Evolutionary conservation across 92 coral and sea anemone genomes (phyloP), one percentile per base, ranked within the genome.

Genomic region (Phenganax marumi): DNA sequence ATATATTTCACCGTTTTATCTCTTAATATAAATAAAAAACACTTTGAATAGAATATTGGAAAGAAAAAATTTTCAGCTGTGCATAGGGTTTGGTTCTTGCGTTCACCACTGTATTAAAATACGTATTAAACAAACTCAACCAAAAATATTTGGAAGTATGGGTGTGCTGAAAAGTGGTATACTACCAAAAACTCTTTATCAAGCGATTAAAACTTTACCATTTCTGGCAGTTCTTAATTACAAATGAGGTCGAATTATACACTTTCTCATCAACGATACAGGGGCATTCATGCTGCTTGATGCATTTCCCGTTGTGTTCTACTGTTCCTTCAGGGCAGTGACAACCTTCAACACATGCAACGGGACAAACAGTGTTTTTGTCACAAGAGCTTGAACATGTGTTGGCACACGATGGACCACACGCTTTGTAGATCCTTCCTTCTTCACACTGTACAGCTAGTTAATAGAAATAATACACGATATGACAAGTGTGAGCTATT

Each of bases 341-440:
- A 68, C 93, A 90, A 8, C 93, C 93, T 80, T 90, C 93, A 39
- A 88, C 89, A 60, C 93, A 90, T 8, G 89, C 84, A 89, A 90
- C 89, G 69, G 84, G 83, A 53, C 93, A 90, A 33, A 84, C 81
- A 12, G 86, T 76, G 68, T 86, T 84, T 52, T 73, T 83, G 21
- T 84, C 91, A 58, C 88, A 89, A 76, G 88, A 87, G 74, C 79
- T 87, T 54, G 70, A 82, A 62, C 93, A 91, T 50, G 91, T 86
- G 54, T 74, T 80, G 12, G 90, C 91, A 65, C 91, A 91, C 8
- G 91, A 88, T 53, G 91, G 77, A 43, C 82, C 88, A 76, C 93
- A 88, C 61, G 84, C 66, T 84, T 86, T 88, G 87, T 81, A 88
- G 17, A 83, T 86, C 12, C 81, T 88, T 76, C 89, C 86, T 57